These are phyloP conservation scores for Arrhopalites spinosus DNA, from an alignment of 2,888 invertebrate species.

Conservation along the genomic window DNA sequence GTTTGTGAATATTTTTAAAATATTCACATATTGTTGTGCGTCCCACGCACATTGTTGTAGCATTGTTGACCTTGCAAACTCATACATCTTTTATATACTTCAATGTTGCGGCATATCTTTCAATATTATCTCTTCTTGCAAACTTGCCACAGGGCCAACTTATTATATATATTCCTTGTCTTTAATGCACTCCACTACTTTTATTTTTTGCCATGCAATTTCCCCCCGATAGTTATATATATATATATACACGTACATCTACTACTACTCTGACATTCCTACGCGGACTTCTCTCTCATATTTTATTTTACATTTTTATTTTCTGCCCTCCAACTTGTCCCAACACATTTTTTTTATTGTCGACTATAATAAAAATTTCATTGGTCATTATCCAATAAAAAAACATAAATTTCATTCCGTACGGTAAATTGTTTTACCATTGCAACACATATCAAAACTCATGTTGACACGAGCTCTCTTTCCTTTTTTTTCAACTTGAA, in stretches of 20 bases:
- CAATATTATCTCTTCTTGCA: not conserved
- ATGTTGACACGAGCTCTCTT: too few species aligned
- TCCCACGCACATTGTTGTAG: conserved; percentile 30
- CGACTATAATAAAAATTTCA: too few species aligned
- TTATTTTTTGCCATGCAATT: not conserved
- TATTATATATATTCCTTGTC: too few species aligned
- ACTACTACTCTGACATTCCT: not conserved
- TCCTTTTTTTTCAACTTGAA: too few species aligned
- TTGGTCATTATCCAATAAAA: too few species aligned
- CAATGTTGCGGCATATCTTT: conserved; percentile 35
- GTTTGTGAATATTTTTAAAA: conserved; percentile 26
- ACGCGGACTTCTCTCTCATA: not conserved
- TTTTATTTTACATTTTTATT: not conserved
- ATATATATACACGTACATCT: too few species aligned
- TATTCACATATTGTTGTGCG: conserved; percentile 17
- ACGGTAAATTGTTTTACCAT: too few species aligned
- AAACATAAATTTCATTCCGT: too few species aligned
- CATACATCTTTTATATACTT: conserved; percentile 18
- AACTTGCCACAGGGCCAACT: conserved; percentile 17
- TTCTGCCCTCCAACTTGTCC: too few species aligned
- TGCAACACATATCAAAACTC: too few species aligned
- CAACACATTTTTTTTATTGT: not conserved
- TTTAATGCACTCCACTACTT: too few species aligned
- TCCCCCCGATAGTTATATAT: not conserved
- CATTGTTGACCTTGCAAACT: conserved; percentile 25